Base-by-base conservation (phyloP, 2,888 invertebrate genomes). In the Tyria jacobaeae region DNA sequence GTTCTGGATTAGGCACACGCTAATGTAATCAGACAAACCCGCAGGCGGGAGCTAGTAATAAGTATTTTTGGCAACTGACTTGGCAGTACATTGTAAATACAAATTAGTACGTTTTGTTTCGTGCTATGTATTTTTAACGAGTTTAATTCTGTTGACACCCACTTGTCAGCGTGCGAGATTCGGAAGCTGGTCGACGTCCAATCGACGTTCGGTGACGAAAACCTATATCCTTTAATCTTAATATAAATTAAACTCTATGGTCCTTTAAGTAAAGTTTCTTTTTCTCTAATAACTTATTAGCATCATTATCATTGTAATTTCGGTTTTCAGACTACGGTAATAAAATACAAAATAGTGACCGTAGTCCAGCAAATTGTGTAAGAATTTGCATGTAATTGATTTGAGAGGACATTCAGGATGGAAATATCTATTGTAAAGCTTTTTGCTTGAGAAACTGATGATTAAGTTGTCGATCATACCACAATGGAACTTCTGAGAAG, bases 171-270 rank as follows among this genome's bases (percentile, higher is more conserved):
- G 73, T 76, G 73, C 76, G 69, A 35, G n/a, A 71, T 76, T 76
- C 62, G 66, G 66, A 64, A 64, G 55, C 70, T 57, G 78, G 76
- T 75, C 80, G 66, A 71, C 54, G 76, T 60, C 75, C 79, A 73
- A 72, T 73, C 73, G 65, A 78, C 69, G 69, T 66, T 44, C 31
- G 75, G 72, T 73, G 78, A 73, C 63, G 39, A 21, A 48, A 14
- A 7, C 25, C 21, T 27, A 41, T 35, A 50, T 52, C 34, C 59
- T 68, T 54, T 55, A 3, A 39, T 31, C 9, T 39, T 21, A 25
- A 27, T 59, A 47, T 31, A 62, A 51, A 60, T 64, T 35, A 25
- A 39, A 66, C 62, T 51, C 61, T 71, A 56, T 44, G 37, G 7
- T 39, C 15, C 12, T n/a, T 2, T 3, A 1, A 4, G 21, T 60